Conservation (phyloP, 2,113 vertebrate genomes). For the Hippolais icterina region DNA sequence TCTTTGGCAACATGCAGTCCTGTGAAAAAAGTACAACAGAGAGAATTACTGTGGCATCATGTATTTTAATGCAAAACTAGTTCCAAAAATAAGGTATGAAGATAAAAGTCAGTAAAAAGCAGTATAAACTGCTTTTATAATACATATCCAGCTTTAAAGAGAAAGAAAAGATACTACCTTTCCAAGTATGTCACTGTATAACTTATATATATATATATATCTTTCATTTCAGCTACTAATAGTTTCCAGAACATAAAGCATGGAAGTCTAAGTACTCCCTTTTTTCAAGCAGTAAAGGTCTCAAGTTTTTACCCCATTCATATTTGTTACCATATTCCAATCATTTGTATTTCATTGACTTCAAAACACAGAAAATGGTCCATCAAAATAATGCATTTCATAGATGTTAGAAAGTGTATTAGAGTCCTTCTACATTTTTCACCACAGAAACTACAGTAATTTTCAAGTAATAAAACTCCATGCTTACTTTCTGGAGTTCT, state of each 20-base stretch:
- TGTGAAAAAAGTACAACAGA: neutral
- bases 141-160: neutral
- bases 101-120: neutral
- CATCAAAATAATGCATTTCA: neutral
- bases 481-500: neutral
- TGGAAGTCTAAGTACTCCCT: neutral
- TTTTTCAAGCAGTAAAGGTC: neutral
- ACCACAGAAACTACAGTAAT: neutral
- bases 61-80: neutral
- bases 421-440: neutral
- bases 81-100: neutral
- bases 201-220: neutral
- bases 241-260: neutral
- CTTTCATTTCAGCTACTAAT: neutral
- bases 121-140: neutral
- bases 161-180: neutral
- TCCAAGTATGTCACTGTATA: neutral
- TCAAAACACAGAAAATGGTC: neutral
- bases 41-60: neutral
- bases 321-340: neutral
- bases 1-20: neutral
- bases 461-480: neutral
- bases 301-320: neutral
- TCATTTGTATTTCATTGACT: neutral
- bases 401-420: neutral